A percentile compares a stretch with the other conserved stretches of the same genome.
These are phyloP conservation scores for Drosophila picticornis DNA, from an alignment of 2,888 invertebrate genomes.

Conservation along the genomic window DNA sequence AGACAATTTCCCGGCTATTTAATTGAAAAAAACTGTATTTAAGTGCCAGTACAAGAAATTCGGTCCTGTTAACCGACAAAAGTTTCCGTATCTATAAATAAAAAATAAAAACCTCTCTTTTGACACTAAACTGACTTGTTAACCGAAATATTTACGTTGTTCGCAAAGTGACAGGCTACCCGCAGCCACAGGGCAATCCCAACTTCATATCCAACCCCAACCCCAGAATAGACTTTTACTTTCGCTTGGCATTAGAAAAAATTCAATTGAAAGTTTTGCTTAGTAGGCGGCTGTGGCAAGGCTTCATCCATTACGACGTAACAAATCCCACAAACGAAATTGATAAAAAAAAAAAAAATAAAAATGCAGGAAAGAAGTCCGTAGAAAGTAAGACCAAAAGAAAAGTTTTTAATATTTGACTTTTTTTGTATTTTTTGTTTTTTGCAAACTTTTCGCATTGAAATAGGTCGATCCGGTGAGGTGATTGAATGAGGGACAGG, in stretches of 20 bases:
- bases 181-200: slow-evolving; percentile 45
- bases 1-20: neutral
- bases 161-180: slow-evolving; percentile 63
- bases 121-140: slow-evolving; percentile 83
- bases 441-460: slow-evolving; percentile 51
- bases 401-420: slow-evolving; percentile 78
- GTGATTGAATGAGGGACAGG: neutral
- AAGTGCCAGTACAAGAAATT: neutral
- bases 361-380: slow-evolving; percentile 40
- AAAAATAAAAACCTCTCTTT: slow-evolving; percentile 60
- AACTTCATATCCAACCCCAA: slow-evolving; percentile 18
- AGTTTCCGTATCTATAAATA: slow-evolving; percentile 61
- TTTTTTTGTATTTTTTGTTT: slow-evolving; percentile 59
- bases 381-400: slow-evolving; percentile 73
- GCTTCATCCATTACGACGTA: slow-evolving; percentile 73
- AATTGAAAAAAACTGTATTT: neutral
- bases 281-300: slow-evolving; percentile 65
- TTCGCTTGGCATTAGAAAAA: slow-evolving; percentile 33
- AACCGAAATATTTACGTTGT: slow-evolving; percentile 77
- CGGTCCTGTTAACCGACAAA: slow-evolving; percentile 17
- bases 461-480: slow-evolving; percentile 48
- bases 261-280: slow-evolving; percentile 83
- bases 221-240: slow-evolving; percentile 64
- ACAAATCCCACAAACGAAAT: slow-evolving; percentile 82
- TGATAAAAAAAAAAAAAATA: slow-evolving; percentile 63